Percentiles rank a stretch among this genome's conserved stretches.
Conservation (phyloP, 2,113 vertebrate species). For the Hystrix brachyura region DNA sequence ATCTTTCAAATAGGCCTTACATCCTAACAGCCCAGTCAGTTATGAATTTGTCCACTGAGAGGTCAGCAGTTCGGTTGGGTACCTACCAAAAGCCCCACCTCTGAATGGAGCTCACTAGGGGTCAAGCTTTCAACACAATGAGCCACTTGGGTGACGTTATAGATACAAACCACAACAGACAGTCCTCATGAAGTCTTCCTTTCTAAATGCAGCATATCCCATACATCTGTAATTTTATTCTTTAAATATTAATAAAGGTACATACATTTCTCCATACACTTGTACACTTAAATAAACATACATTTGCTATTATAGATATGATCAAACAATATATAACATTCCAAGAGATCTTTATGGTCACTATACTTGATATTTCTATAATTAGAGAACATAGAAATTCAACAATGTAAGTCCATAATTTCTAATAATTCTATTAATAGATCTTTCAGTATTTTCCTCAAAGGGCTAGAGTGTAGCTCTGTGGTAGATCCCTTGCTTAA, state of each 20-base stretch:
- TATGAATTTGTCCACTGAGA: background rate
- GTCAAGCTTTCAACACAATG: background rate
- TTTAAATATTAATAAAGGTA: background rate
- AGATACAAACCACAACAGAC: background rate
- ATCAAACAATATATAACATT: background rate
- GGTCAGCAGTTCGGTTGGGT: background rate
- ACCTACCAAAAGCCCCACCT: background rate
- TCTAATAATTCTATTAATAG: background rate
- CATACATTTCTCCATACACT: background rate
- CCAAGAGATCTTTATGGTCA: background rate
- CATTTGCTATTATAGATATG: background rate
- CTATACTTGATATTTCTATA: background rate
- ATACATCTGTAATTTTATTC: background rate
- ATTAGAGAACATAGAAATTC: background rate
- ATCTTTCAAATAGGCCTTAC: background rate
- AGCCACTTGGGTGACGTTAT: background rate
- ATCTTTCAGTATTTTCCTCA: background rate
- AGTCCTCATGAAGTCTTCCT: background rate
- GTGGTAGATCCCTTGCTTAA: background rate
- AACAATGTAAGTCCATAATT: background rate
- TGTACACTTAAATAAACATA: background rate
- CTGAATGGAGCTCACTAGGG: too few relatives aligned
- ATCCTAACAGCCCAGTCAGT: background rate
- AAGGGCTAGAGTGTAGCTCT: background rate
- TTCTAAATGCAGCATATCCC: background rate